A percentile compares a stretch with the other conserved stretches of the same genome.
Conservation (phyloP, 2,888 invertebrate genomes). For the Boloria selene region DNA sequence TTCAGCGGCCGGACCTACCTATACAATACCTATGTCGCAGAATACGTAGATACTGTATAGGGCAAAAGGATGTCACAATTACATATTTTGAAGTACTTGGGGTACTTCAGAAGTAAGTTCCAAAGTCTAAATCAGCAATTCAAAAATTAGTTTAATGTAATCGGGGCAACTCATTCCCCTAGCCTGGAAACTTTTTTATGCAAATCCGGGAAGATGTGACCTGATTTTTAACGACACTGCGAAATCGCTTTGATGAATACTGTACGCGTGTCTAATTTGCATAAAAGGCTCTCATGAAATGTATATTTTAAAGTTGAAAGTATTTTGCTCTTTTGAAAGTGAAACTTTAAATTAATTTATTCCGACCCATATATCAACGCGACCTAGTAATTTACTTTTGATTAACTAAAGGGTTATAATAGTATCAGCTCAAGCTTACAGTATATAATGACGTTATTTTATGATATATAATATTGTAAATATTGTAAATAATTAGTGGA, state of each 20-base stretch:
- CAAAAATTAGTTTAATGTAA: constrained; percentile 67
- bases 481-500: too few species aligned
- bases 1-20: too few species aligned
- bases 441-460: not conserved
- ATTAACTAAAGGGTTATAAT: not conserved
- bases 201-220: constrained; percentile 77
- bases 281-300: constrained; percentile 34
- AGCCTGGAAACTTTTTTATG: constrained; percentile 73
- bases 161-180: constrained; percentile 48
- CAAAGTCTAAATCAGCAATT: constrained; percentile 40
- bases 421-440: not conserved
- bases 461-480: too few species aligned
- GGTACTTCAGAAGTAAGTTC: constrained; percentile 6
- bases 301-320: constrained; percentile 31
- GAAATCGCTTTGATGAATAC: constrained; percentile 75
- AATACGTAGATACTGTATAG: too few species aligned
- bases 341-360: constrained; percentile 5
- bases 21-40: too few species aligned
- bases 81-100: not conserved
- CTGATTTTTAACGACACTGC: constrained; percentile 74
- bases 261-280: constrained; percentile 37
- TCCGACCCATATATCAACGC: not conserved
- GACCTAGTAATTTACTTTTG: constrained; percentile 2
- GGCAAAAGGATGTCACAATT: too few species aligned
- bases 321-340: constrained; percentile 22